phyloP scores from a whole-genome alignment of 2,113 vertebrate species.

The Cettia cetti region DNA sequence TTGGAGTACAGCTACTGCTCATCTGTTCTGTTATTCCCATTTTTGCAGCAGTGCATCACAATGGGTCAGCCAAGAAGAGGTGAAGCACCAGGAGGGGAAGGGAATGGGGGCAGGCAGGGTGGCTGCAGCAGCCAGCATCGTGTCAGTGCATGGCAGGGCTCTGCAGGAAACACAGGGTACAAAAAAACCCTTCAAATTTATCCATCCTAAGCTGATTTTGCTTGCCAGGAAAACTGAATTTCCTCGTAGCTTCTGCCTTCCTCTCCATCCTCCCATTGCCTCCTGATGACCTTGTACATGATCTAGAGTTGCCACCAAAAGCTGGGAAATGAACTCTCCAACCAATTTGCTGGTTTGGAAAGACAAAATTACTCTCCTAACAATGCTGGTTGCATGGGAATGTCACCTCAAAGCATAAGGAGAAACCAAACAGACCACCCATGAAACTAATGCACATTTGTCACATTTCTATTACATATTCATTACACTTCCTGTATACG shows the following conservation, averaged over 20 bases:
- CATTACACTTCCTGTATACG: too few species aligned
- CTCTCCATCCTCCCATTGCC: neutral
- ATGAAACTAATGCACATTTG: neutral
- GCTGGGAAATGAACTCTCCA: neutral
- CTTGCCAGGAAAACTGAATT: neutral
- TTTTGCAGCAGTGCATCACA: neutral
- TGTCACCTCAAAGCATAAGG: neutral
- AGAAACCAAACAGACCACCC: neutral
- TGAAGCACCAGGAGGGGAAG: neutral
- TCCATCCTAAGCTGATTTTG: neutral
- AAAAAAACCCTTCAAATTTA: neutral
- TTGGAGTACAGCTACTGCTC: rapidly evolving
- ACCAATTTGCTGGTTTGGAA: neutral
- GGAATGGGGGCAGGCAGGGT: neutral
- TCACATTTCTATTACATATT: neutral
- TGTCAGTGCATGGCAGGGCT: neutral
- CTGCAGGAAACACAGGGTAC: neutral
- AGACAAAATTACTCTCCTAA: neutral
- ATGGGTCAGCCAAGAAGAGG: neutral
- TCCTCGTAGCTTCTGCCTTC: neutral
- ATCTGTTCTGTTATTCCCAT: neutral
- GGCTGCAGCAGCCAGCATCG: neutral
- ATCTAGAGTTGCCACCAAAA: neutral
- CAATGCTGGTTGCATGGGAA: neutral
- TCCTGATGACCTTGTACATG: neutral